Percentiles rank a stretch among this genome's conserved stretches.
Conservation (phyloP, 2,113 vertebrate genomes). For the Neomonachus schauinslandi region DNA sequence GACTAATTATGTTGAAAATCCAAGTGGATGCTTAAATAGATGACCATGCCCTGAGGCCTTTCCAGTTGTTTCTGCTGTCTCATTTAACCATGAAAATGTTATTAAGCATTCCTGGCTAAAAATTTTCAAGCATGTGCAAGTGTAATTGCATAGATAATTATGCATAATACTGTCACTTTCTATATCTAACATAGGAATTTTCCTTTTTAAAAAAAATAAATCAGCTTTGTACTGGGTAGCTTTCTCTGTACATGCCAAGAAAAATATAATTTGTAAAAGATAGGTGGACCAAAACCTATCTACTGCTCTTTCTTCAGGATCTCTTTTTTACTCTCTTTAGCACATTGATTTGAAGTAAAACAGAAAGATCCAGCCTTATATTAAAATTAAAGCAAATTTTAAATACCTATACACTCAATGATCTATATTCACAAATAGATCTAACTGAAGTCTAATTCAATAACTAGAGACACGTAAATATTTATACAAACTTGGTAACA, state of each 20-base stretch:
- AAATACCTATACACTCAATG: not conserved
- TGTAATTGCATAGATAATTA: constrained; percentile 76
- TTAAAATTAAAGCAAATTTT: constrained; percentile 52
- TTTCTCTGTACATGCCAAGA: constrained; percentile 44
- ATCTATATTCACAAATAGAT: not conserved
- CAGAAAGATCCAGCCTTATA: not conserved
- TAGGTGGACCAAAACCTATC: not conserved
- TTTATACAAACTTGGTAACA: constrained; percentile 1
- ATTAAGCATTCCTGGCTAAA: constrained; percentile 77
- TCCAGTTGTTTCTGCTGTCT: constrained; percentile 80
- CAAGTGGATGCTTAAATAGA: constrained; percentile 82
- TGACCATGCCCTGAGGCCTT: constrained; percentile 83
- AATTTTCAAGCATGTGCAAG: constrained; percentile 72
- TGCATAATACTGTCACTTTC: constrained; percentile 70
- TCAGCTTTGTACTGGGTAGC: constrained; percentile 7
- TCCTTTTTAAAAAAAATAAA: not conserved
- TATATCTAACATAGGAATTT: constrained; percentile 58
- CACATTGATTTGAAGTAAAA: not conserved
- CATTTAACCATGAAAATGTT: constrained; percentile 83
- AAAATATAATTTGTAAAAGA: constrained; percentile 58
- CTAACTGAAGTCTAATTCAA: not conserved
- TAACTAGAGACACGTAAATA: not conserved
- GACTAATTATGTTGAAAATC: constrained; percentile 86
- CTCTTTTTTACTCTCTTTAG: not conserved
- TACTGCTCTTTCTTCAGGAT: not conserved